These are phyloP conservation scores for Eulithis testata DNA, from an alignment of 2,888 invertebrate species.

Conservation along the genomic window DNA sequence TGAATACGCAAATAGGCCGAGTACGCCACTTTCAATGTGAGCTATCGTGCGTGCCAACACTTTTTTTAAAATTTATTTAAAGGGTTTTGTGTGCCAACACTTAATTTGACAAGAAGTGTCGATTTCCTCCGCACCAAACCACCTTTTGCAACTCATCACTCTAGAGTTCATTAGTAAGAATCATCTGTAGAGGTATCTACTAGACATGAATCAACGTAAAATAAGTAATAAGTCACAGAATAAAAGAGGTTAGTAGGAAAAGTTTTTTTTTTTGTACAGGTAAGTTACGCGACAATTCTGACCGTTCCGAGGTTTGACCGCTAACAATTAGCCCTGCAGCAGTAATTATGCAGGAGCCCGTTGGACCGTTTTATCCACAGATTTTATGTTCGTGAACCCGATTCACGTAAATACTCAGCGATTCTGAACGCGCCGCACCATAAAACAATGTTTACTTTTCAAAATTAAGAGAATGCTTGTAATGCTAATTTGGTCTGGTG, in stretches of 20 bases:
- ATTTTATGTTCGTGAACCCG: conserved; percentile 61
- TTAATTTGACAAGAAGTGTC: too few relatives aligned
- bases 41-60: too few relatives aligned
- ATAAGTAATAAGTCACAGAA: too few relatives aligned
- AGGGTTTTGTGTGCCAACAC: too few relatives aligned
- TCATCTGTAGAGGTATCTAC: too few relatives aligned
- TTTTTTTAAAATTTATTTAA: too few relatives aligned
- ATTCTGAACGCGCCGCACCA: conserved; percentile 46
- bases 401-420: conserved; percentile 63
- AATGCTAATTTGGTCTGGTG: conserved; percentile 18
- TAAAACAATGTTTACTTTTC: conserved; percentile 45
- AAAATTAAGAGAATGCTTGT: conserved; percentile 32
- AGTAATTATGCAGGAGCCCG: conserved; percentile 70
- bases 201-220: too few relatives aligned
- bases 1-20: too few relatives aligned
- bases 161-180: too few relatives aligned
- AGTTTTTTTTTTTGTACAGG: conserved; percentile 3
- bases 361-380: conserved; percentile 60
- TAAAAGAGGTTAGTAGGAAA: neutral
- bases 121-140: too few relatives aligned
- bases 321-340: conserved; percentile 67
- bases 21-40: too few relatives aligned
- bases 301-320: conserved; percentile 51
- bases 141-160: too few relatives aligned
- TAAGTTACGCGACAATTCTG: conserved; percentile 44